Evolutionary conservation across 1,140 invertebrate species (phyloP).

Genomic region (Lutraria rhynchaena): DNA sequence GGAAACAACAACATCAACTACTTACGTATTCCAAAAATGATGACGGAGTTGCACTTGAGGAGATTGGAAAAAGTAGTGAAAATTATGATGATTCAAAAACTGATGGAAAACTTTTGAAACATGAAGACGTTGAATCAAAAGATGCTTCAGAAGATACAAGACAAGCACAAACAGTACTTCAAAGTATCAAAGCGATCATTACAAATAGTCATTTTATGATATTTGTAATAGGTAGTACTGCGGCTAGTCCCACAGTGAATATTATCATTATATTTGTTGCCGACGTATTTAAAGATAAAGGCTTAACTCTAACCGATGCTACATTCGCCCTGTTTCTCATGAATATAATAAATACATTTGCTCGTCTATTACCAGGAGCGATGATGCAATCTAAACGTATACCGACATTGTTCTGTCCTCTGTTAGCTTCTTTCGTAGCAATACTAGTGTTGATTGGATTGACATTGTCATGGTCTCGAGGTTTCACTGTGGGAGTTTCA

Average conservation of each 20-base stretch:
- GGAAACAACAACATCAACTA: too few species aligned
- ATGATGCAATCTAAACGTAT: neutral
- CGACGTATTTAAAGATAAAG: neutral
- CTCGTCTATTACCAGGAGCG: neutral
- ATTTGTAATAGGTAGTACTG: neutral
- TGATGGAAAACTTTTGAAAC: too few species aligned
- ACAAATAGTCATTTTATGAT: neutral
- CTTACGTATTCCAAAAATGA: too few species aligned
- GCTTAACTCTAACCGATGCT: neutral
- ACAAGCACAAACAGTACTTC: too few species aligned
- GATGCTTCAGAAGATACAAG: too few species aligned
- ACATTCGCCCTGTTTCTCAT: neutral
- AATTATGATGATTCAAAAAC: too few species aligned
- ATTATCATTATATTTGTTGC: slow-evolving; percentile 6
- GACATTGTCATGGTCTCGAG: neutral
- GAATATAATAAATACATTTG: neutral
- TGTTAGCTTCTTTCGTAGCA: neutral
- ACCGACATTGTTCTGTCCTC: neutral
- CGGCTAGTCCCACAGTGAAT: neutral
- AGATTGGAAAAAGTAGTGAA: too few species aligned
- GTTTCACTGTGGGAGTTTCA: neutral
- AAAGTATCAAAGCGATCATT: too few species aligned
- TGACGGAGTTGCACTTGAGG: too few species aligned
- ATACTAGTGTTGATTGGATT: neutral
- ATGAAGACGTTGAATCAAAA: too few species aligned